A percentile compares a stretch with the other conserved stretches of the same genome.
These are phyloP conservation scores for Dufourea novaeangliae DNA, from an alignment of 1,140 invertebrate species.

Conservation along the genomic window DNA sequence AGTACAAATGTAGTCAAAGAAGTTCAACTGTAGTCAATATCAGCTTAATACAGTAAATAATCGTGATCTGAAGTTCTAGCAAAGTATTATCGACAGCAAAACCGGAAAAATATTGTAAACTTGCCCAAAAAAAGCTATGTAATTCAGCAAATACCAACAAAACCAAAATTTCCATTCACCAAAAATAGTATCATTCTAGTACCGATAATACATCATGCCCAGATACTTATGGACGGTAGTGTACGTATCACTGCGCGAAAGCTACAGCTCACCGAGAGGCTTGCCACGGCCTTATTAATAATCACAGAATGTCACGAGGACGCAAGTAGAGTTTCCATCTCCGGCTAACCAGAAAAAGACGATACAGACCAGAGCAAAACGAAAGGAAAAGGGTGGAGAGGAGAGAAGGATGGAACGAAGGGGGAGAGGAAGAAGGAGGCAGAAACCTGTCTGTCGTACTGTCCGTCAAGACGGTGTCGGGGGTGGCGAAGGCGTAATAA, in stretches of 20 bases:
- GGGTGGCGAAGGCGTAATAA: constrained; percentile 69
- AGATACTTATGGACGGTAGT: no score
- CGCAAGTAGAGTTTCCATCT: constrained; percentile 33
- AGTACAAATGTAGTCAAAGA: no score
- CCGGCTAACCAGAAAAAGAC: constrained; percentile 26
- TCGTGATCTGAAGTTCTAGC: no score
- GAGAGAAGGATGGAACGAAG: neutral
- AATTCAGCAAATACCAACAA: no score
- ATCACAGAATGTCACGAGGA: constrained; percentile 24
- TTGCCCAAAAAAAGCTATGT: no score
- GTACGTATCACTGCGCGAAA: neutral
- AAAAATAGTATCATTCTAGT: no score
- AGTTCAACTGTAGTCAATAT: no score
- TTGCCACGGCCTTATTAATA: constrained; percentile 29
- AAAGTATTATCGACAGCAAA: no score
- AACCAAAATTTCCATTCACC: no score
- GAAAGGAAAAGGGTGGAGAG: neutral
- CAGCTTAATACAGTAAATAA: no score
- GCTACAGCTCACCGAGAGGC: neutral
- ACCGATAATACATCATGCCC: no score
- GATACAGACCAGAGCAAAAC: neutral
- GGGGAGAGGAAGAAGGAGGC: constrained; percentile 14
- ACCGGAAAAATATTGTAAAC: no score
- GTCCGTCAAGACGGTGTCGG: constrained; percentile 58
- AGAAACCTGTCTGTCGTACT: constrained; percentile 39